A percentile compares a stretch with the other conserved stretches of the same genome.
phyloP scores from a whole-genome alignment of 2,797 vertebrate genomes.

The Pipistrellus kuhlii region DNA sequence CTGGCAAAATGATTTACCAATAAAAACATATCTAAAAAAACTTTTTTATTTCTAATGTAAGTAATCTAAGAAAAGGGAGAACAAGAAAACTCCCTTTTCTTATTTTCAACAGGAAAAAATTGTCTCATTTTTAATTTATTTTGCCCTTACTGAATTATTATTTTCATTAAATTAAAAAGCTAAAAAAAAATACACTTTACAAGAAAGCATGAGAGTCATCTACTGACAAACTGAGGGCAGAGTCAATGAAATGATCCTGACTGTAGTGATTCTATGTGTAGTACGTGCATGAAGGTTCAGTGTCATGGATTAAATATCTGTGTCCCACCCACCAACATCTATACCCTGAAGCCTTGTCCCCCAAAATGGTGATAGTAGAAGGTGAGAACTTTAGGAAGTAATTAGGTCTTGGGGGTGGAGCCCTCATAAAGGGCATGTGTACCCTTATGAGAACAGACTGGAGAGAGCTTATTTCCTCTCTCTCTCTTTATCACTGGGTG shows the following conservation, averaged over 20 bases:
- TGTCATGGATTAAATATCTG: neutral
- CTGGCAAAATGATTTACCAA: neutral
- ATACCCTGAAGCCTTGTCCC: neutral
- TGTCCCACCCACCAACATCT: neutral
- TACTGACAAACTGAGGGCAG: neutral
- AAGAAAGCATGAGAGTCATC: neutral
- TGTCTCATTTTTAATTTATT: neutral
- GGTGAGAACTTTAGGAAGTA: neutral
- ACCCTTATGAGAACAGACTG: neutral
- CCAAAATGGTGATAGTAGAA: neutral
- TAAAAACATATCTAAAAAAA: too few relatives aligned
- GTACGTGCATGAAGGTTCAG: neutral
- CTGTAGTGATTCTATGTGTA: neutral
- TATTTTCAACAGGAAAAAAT: neutral
- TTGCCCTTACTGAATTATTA: neutral
- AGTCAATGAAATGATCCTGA: neutral
- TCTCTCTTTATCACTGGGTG: neutral
- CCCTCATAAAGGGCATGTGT: neutral
- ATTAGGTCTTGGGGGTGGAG: neutral
- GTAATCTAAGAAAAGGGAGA: neutral
- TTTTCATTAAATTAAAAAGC: neutral
- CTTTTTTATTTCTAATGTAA: neutral
- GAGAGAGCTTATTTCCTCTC: neutral
- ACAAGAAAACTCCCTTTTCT: neutral
- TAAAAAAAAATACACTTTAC: neutral